Percentiles rank a stretch among this genome's conserved stretches.
phyloP scores from a whole-genome alignment of 2,888 invertebrate species.

The Hetaerina titia region DNA sequence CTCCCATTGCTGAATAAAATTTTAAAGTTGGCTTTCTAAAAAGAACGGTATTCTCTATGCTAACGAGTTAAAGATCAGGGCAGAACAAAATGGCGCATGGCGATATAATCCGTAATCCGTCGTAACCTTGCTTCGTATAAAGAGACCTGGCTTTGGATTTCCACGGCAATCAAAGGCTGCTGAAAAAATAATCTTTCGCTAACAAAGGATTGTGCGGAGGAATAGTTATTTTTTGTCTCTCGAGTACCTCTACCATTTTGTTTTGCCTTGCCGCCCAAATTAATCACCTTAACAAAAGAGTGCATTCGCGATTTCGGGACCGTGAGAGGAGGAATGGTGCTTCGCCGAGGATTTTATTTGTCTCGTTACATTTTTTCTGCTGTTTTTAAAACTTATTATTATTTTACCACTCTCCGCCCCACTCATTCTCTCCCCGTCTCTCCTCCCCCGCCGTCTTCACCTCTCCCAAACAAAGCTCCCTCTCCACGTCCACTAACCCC shows the following conservation, averaged over 20 bases:
- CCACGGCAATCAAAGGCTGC: neutral
- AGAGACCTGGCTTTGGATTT: neutral
- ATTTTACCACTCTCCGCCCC: neutral
- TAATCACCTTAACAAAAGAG: neutral
- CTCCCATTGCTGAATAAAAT: no score
- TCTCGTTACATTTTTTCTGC: neutral
- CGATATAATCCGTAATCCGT: neutral
- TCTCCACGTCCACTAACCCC: neutral
- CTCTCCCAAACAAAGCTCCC: neutral
- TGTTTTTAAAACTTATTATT: neutral
- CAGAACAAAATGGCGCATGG: neutral
- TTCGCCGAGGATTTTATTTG: neutral
- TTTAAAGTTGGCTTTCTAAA: no score
- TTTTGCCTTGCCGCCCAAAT: constrained; percentile 23
- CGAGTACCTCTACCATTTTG: neutral
- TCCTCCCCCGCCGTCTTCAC: neutral
- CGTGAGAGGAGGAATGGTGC: neutral
- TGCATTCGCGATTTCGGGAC: constrained; percentile 28
- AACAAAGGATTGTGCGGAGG: neutral
- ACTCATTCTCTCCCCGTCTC: neutral
- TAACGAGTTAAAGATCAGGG: no score
- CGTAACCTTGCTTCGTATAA: neutral
- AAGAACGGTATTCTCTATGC: no score
- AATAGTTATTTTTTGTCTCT: neutral
- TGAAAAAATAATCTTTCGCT: neutral